Conservation (phyloP, 1,140 invertebrate genomes). For the Adelges cooleyi region DNA sequence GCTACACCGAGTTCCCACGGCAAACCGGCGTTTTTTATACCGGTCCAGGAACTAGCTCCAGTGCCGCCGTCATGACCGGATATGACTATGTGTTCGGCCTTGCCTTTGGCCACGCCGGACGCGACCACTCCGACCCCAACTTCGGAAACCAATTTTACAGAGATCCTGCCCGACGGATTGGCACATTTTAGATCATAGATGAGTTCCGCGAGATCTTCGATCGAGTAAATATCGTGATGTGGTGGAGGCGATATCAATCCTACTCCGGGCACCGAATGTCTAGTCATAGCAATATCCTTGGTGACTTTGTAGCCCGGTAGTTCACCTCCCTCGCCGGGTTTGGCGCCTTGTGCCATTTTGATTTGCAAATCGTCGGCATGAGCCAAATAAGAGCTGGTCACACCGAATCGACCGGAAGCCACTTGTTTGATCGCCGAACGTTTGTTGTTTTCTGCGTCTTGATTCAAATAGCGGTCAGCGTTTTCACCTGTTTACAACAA, state of each 20-base stretch:
- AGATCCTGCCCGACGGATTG: slow-evolving; percentile 89
- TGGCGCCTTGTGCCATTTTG: slow-evolving; percentile 98
- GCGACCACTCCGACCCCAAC: slow-evolving; percentile 97
- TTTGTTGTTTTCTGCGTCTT: slow-evolving; percentile 66
- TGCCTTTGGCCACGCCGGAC: slow-evolving; percentile 94
- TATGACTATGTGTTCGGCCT: slow-evolving; percentile 96
- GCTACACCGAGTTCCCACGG: slow-evolving; percentile 96
- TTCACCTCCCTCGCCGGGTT: slow-evolving; percentile 91
- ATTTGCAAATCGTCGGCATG: slow-evolving; percentile 95
- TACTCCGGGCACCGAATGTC: slow-evolving; percentile 94
- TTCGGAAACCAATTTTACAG: slow-evolving; percentile 96
- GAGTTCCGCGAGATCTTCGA: slow-evolving; percentile 95
- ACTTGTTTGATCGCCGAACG: slow-evolving; percentile 83
- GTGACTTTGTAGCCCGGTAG: slow-evolving; percentile 80
- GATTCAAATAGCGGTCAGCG: slow-evolving; percentile 65
- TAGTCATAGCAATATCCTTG: slow-evolving; percentile 85
- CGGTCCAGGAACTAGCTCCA: slow-evolving; percentile 95
- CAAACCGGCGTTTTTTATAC: slow-evolving; percentile 85
- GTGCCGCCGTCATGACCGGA: slow-evolving; percentile 98
- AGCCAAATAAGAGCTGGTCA: slow-evolving; percentile 91
- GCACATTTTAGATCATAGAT: slow-evolving; percentile 98
- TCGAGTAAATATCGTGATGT: slow-evolving; percentile 99
- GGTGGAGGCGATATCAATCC: slow-evolving; percentile 96
- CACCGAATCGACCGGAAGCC: slow-evolving; percentile 94
- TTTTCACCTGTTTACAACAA: slow-evolving; percentile 65